Evolutionary conservation across 2,113 vertebrate genomes (phyloP).

Genomic region (Cairina moschata): DNA sequence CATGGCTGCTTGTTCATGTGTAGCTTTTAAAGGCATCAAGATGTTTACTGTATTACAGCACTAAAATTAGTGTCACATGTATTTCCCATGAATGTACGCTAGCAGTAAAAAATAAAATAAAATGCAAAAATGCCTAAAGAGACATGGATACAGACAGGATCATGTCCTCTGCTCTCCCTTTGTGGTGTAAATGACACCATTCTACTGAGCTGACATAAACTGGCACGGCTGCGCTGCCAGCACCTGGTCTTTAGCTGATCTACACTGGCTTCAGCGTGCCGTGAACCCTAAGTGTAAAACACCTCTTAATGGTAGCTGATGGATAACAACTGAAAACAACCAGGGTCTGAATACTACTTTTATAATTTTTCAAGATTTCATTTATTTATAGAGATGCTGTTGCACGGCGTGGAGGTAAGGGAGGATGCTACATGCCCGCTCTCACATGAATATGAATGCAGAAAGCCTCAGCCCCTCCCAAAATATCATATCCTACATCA

Average conservation of each 20-base stretch:
- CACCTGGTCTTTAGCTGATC: neutral
- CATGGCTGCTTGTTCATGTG: neutral
- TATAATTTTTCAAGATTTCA: neutral
- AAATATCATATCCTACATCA: neutral
- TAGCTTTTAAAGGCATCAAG: neutral
- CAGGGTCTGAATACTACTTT: neutral
- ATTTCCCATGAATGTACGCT: neutral
- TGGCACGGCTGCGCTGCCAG: neutral
- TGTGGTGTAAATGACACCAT: conserved; percentile 17
- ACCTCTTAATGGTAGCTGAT: neutral
- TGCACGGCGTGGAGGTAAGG: neutral
- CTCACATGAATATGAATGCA: neutral
- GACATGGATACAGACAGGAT: neutral
- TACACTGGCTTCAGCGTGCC: neutral
- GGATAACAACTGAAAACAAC: neutral
- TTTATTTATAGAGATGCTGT: neutral
- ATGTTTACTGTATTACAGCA: neutral
- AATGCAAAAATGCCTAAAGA: neutral
- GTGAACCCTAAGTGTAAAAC: neutral
- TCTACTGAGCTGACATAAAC: conserved; percentile 29
- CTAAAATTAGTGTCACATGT: neutral
- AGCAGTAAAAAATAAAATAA: neutral
- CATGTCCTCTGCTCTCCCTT: conserved; percentile 2
- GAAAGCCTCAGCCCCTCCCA: neutral
- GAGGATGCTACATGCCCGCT: neutral